These are phyloP conservation scores for Poecilia wingei DNA, from an alignment of 2,797 vertebrate genomes.

Conservation along the genomic window DNA sequence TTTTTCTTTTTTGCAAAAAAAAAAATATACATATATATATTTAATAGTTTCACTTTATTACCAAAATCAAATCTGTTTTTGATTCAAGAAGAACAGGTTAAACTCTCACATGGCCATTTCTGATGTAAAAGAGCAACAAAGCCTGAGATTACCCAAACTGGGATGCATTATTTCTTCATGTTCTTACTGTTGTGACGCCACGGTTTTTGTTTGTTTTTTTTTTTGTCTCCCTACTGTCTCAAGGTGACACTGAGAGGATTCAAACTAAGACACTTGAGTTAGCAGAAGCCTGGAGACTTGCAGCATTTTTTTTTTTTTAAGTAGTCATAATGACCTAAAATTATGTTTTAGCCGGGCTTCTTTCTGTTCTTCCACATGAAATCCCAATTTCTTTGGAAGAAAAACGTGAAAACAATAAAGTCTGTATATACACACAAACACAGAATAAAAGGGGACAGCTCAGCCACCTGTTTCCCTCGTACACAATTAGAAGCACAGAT, in stretches of 20 bases:
- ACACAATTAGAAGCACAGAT: background rate
- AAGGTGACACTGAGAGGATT: slow-evolving; percentile 45
- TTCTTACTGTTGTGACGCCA: slow-evolving; percentile 40
- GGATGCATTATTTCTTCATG: slow-evolving; percentile 13
- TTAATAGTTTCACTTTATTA: background rate
- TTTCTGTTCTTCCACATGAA: background rate
- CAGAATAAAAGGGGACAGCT: background rate
- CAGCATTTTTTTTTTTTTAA: background rate
- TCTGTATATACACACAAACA: background rate
- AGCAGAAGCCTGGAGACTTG: background rate
- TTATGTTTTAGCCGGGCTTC: background rate
- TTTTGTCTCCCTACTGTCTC: slow-evolving; percentile 22
- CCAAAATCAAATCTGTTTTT: slow-evolving; percentile 28
- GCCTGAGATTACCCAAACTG: slow-evolving; percentile 20
- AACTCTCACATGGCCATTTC: slow-evolving; percentile 24
- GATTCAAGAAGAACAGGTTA: slow-evolving; percentile 17
- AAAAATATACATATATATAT: too few species aligned
- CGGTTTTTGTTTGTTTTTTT: background rate
- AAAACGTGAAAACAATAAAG: background rate
- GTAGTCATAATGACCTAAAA: background rate
- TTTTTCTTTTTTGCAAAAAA: too few species aligned
- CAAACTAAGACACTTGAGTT: background rate
- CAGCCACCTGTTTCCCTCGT: background rate
- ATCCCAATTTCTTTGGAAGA: background rate
- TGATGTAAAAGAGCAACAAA: slow-evolving; percentile 41